Evolutionary conservation across 2,113 vertebrate genomes (phyloP), one percentile per base, ranked within the genome.

Genomic region (Pelvicachromis taeniatus): DNA sequence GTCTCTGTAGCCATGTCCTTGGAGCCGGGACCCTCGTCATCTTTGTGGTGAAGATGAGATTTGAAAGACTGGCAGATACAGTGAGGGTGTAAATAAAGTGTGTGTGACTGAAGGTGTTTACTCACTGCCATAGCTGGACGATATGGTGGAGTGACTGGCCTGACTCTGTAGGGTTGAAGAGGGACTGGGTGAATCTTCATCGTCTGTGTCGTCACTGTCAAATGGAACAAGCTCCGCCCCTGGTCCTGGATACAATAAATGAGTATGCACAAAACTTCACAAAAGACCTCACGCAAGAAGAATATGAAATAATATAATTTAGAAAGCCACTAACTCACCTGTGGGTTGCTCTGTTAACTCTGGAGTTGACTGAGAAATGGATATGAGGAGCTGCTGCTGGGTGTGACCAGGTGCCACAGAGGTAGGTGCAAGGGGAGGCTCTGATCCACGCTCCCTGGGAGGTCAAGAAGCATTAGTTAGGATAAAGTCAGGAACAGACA

Each of bases 101-200:
- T 45, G 48, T 40, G 31, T 79, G 70, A 45, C 17, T 10, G 2
- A 42, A 38, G 17, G 17, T n/a, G 31, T 82, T 26, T 26, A 97
- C 98, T 97, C 89, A 99, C 99, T 99, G 92, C 97, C 97, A 0
- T 98, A 99, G 95, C 97, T 97, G 87, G 98, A 99, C 17, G 98
- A 98, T 93, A 99, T 98, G 93, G 98, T 99, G 87, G 98, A 99
- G 80, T 97, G 98, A 92, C 98, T 99, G 90, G 98, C 97, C 88
- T 99, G 98, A 92, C 98, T 99, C 96, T 99, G 98, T 61, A 99
- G 96, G 0, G 99, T 99, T 33, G 98, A 98, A 0, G 99, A 99
- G 14, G 99, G 99, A 33, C 99, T 99, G 14, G 98, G 99, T 0
- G 99, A 99, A 42, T 99, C 99, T 86, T 99, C 99, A 0, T 99